Conservation (phyloP, 1,140 invertebrate genomes). For the Diprion similis region DNA sequence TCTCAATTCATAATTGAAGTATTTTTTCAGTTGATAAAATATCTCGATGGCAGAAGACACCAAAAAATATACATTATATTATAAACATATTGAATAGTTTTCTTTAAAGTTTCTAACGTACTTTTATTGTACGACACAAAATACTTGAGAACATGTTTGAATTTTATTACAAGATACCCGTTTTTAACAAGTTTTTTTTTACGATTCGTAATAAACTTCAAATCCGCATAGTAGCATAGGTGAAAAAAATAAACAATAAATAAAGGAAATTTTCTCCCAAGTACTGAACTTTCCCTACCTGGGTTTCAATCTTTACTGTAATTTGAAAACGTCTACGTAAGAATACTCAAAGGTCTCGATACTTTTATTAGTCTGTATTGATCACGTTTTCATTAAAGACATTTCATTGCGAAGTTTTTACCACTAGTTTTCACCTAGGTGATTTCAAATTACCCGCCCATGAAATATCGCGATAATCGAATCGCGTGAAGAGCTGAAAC, state of each 20-base stretch:
- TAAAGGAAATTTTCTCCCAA: neutral
- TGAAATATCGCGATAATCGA: too few relatives aligned
- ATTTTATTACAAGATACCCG: neutral
- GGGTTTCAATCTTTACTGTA: neutral
- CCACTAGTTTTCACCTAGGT: too few relatives aligned
- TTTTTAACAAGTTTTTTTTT: neutral
- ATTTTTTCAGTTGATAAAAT: slow-evolving; percentile 5
- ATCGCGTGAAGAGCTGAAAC: too few relatives aligned
- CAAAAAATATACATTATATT: neutral
- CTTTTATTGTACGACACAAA: neutral
- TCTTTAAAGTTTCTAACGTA: too few relatives aligned
- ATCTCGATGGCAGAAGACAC: neutral
- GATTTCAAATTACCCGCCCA: too few relatives aligned
- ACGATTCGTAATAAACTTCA: neutral
- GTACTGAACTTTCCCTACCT: neutral
- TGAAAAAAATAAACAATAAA: neutral
- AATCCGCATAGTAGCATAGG: neutral
- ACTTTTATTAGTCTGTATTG: too few relatives aligned
- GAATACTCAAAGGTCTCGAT: too few relatives aligned
- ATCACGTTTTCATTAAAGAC: too few relatives aligned
- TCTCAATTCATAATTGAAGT: slow-evolving; percentile 1
- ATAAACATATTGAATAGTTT: neutral
- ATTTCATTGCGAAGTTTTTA: too few relatives aligned
- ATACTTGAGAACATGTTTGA: neutral
- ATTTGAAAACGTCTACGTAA: too few relatives aligned